Conservation (phyloP, 1,140 invertebrate genomes). For the Ganaspis sp. region DNA sequence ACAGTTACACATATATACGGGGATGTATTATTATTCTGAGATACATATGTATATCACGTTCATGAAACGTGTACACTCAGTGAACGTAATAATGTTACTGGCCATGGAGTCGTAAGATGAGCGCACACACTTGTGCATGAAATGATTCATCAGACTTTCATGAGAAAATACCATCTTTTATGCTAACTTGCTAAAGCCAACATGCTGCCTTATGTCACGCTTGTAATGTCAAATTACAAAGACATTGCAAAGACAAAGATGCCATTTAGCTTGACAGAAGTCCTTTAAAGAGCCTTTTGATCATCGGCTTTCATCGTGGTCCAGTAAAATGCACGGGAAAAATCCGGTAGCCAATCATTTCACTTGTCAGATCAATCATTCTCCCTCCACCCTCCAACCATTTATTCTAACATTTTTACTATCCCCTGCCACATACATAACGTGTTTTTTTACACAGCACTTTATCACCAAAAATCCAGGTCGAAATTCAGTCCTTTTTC, state of each 20-base stretch:
- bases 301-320: background rate
- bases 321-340: background rate
- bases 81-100: constrained; percentile 18
- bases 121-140: background rate
- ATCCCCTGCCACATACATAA: too few relatives aligned
- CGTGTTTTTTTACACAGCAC: too few relatives aligned
- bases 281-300: background rate
- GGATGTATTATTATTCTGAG: background rate
- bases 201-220: constrained; percentile 6
- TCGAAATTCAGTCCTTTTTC: too few relatives aligned
- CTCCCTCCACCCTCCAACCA: too few relatives aligned
- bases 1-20: background rate
- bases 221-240: background rate
- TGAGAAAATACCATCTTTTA: constrained; percentile 17
- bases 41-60: constrained; percentile 12
- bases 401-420: too few relatives aligned
- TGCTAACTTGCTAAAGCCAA: constrained; percentile 11
- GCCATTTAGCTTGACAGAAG: background rate
- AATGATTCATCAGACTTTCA: constrained; percentile 21
- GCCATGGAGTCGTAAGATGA: background rate
- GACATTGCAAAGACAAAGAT: constrained; percentile 10
- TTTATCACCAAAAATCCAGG: too few relatives aligned
- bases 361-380: constrained; percentile 8
- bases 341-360: background rate
- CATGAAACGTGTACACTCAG: background rate